phyloP scores from a whole-genome alignment of 2,888 invertebrate species.

The Schizotus pectinicornis region DNA sequence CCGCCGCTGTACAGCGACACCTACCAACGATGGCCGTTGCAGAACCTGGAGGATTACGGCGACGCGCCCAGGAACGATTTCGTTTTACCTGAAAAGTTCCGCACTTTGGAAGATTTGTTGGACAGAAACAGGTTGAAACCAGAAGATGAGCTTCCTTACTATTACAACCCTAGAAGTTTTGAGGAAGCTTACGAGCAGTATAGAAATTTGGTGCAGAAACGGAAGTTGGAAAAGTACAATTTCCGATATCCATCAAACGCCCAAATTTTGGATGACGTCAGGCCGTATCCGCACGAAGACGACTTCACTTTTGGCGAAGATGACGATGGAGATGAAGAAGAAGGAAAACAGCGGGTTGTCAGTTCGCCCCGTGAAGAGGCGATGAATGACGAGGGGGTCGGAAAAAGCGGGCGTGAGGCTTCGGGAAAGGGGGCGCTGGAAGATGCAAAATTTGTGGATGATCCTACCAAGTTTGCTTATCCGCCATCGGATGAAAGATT shows the following conservation, averaged over 20 bases:
- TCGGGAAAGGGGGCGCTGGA: conserved; percentile 29
- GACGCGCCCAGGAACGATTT: conserved; percentile 12
- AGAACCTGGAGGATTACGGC: conserved; percentile 20
- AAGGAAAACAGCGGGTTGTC: conserved; percentile 6
- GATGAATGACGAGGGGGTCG: conserved; percentile 5
- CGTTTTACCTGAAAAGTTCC: conserved; percentile 17
- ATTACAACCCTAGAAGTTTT: conserved; percentile 28
- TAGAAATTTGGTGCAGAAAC: conserved; percentile 17
- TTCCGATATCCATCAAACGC: conserved; percentile 34
- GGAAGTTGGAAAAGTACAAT: conserved; percentile 16
- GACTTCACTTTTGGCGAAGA: conserved; percentile 46
- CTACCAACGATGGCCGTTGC: conserved; percentile 24
- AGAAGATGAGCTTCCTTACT: conserved; percentile 32
- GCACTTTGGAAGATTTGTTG: conserved; percentile 32
- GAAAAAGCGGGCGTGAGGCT: conserved; percentile 23
- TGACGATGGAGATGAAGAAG: conserved; percentile 29
- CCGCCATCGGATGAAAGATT: conserved; percentile 53
- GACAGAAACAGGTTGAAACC: conserved; percentile 32
- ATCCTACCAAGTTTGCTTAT: conserved; percentile 54
- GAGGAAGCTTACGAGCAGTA: conserved; percentile 31
- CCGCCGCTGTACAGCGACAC: conserved; percentile 23
- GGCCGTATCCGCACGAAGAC: conserved; percentile 42
- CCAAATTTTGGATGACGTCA: conserved; percentile 44
- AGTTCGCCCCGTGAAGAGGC: conserved; percentile 8
- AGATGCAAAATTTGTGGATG: conserved; percentile 41